Evolutionary conservation across 1,140 invertebrate genomes (phyloP).

Genomic region (Coboldia fuscipes): DNA sequence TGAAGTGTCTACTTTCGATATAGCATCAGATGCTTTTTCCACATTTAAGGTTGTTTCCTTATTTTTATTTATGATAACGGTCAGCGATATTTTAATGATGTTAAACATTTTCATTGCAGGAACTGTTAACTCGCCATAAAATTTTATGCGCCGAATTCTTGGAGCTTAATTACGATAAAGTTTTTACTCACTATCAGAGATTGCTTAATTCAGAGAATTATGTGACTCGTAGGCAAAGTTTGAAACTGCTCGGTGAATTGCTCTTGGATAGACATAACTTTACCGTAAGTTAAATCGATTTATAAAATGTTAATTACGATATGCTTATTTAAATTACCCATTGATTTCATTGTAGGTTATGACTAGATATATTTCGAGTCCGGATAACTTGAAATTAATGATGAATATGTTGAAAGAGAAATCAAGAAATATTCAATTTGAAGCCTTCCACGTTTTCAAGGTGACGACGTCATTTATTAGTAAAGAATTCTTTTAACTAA

Average conservation of each 20-base stretch:
- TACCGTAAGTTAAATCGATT: slow-evolving; percentile 41
- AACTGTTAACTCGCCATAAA: slow-evolving; percentile 96
- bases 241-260: slow-evolving; percentile 93
- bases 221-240: slow-evolving; percentile 88
- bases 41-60: slow-evolving; percentile 78
- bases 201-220: slow-evolving; percentile 98
- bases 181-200: slow-evolving; percentile 92
- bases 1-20: slow-evolving; percentile 99
- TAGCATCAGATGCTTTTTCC: slow-evolving; percentile 99
- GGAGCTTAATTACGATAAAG: slow-evolving; percentile 96
- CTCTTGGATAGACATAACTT: slow-evolving; percentile 98
- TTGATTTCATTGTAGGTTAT: slow-evolving; percentile 44
- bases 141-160: slow-evolving; percentile 94
- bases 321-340: neutral
- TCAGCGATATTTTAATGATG: no score
- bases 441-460: slow-evolving; percentile 99
- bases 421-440: slow-evolving; percentile 98
- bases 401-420: slow-evolving; percentile 99
- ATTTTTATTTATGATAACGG: neutral
- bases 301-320: neutral
- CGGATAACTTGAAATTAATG: slow-evolving; percentile 98
- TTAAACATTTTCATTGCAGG: slow-evolving; percentile 51
- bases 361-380: slow-evolving; percentile 97
- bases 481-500: no score
- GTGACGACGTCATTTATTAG: no score